Evolutionary conservation across 2,888 invertebrate genomes (phyloP), one percentile per base, ranked within the genome.

Genomic region (Sepioteuthis lessoniana): DNA sequence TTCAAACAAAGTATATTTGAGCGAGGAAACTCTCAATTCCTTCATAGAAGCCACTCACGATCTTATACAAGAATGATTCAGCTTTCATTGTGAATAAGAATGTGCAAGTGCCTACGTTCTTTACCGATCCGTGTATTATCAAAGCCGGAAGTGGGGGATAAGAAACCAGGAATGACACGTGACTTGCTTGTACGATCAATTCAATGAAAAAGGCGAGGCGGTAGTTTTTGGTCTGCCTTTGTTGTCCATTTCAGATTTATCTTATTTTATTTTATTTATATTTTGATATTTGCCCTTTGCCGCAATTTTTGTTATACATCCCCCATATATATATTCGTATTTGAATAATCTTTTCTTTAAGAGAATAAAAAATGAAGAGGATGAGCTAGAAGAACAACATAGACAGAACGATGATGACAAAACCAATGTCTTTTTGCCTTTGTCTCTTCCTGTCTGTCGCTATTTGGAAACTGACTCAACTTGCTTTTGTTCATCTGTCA

Each of bases 11-110:
- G 35, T 76, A n/a, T 76, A 76, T 76, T 19, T 35, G n/a, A 76
- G n/a, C 10, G n/a, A 5, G n/a, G 19, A n/a, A n/a, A 13, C 1
- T n/a, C 76, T n/a, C 35, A 76, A 16, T 76, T 76, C n/a, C 4
- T 76, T 76, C n/a, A 76, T 76, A n/a, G 76, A 76, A 76, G 76
- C 76, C 76, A n/a, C 76, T 76, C 76, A 76, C 76, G 76, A 76
- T 76, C 35, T n/a, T n/a, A 76, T 35, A 76, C n/a, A 76, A 76
- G 76, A 35, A n/a, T 76, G n/a, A 76, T 76, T 76, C n/a, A n/a
- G n/a, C 76, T 76, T n/a, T 76, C n/a, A 76, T 76, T 76, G 76
- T 76, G 76, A n/a, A 13, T 76, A 76, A 76, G 76, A 76, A 76
- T n/a, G 76, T 35, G 55, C 21, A 55, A 55, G 55, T 55, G 55